Base-by-base conservation (phyloP, 2,113 vertebrate genomes). In the Hyperopisus bebe region DNA sequence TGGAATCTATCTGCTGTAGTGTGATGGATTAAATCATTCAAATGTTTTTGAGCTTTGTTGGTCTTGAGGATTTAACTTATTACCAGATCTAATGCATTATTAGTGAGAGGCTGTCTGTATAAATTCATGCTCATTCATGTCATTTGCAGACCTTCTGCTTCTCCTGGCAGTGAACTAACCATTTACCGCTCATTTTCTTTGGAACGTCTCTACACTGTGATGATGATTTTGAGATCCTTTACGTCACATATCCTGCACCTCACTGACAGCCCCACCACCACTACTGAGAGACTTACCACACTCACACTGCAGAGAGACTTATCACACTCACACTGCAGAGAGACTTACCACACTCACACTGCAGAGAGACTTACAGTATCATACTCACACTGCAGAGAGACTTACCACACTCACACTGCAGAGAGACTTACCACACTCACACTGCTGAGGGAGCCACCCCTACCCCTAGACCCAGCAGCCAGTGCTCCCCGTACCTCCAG, bases 401-500 rank as follows among this genome's bases (percentile, higher is more conserved):
- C 42, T 46, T 15, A 3, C 58, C 58, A 24, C 9, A n/a, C 24
- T 66, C 24, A 27, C n/a, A 10, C 6, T 27, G 9, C 66, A 5
- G 66, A 31, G 66, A 31, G 66, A 74, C 66, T 62, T 9, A 11
- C 8, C 58, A 66, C 58, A n/a, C 62, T 70, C n/a, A 66, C 8
- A 66, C 62, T 66, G 9, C 62, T 3, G 2, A 66, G 35, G 77
- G 62, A 66, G 8, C 62, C 62, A 70, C 62, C 62, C 62, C n/a
- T 31, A 27, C 62, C 10, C 62, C 77, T 39, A 39, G 74, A 80
- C 27, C 74, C 35, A 80, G n/a, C 74, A 31, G 27, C 10, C n/a
- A n/a, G 11, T 7, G 44, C n/a, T 39, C 46, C 70, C 24, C 42
- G 5, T 50, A 89, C 89, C 89, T 89, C 89, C 50, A 89, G 51